phyloP scores from a whole-genome alignment of 2,797 vertebrate species.

The Megalops cyprinoides region DNA sequence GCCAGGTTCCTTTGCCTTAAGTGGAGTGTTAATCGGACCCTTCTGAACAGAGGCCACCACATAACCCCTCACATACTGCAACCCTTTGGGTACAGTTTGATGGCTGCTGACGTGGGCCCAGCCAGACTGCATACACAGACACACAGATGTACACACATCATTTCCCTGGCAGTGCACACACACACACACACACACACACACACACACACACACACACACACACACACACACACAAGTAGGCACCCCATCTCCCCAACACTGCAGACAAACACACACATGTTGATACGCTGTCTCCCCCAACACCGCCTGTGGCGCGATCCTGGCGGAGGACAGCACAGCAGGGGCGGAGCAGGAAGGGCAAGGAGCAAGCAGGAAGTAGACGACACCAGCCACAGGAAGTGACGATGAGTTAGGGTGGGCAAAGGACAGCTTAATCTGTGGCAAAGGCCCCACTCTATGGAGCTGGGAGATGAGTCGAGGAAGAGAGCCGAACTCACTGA shows the following conservation, averaged over 20 bases:
- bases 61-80: neutral
- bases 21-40: neutral
- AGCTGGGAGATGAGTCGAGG: conserved; percentile 5
- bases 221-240: conserved; percentile 8
- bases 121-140: neutral
- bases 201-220: conserved; percentile 34
- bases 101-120: neutral
- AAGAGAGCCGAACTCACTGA: too few relatives aligned
- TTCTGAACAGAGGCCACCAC: neutral
- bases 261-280: neutral
- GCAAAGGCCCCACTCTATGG: neutral
- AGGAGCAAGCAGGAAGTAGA: conserved; percentile 72
- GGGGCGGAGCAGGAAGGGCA: conserved; percentile 75
- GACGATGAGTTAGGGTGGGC: conserved; percentile 28
- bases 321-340: conserved; percentile 61
- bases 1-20: too few relatives aligned
- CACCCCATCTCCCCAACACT: too few relatives aligned
- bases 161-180: too few relatives aligned
- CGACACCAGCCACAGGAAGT: conserved; percentile 58
- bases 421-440: conserved; percentile 32
- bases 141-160: neutral
- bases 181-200: conserved; percentile 12
- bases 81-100: neutral
- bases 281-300: neutral
- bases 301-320: conserved; percentile 49